Evolutionary conservation across 2,797 vertebrate species (phyloP).

Genomic region (Tamandua tetradactyla): DNA sequence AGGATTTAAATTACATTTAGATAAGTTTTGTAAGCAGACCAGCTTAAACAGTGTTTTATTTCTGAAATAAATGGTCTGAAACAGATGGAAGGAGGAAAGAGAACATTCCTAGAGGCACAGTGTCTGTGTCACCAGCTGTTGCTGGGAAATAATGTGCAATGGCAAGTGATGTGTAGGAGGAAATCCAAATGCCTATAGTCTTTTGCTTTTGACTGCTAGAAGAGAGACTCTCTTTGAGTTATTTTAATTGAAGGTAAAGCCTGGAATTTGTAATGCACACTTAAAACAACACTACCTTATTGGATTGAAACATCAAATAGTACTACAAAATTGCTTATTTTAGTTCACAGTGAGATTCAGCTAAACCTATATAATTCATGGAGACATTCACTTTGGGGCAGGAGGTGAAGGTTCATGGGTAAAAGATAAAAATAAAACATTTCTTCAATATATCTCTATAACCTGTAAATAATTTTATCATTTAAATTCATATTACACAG

Average conservation of each 20-base stretch:
- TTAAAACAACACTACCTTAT: not conserved
- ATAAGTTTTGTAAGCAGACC: slow-evolving; percentile 68
- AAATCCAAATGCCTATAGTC: slow-evolving; percentile 64
- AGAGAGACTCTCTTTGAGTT: slow-evolving; percentile 30
- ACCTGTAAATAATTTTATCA: not conserved
- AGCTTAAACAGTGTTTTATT: slow-evolving; percentile 79
- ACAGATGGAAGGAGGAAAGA: slow-evolving; percentile 82
- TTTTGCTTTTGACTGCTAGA: slow-evolving; percentile 33
- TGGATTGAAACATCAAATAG: not conserved
- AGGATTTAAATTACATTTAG: slow-evolving; percentile 77
- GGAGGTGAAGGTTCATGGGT: not conserved
- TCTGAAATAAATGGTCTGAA: slow-evolving; percentile 85
- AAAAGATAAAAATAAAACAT: not conserved
- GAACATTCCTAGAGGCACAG: slow-evolving; percentile 81
- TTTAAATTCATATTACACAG: not conserved
- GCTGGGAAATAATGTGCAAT: slow-evolving; percentile 82
- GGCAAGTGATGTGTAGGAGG: slow-evolving; percentile 78
- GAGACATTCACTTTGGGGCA: rapidly evolving
- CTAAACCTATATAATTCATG: not conserved
- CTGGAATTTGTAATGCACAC: slow-evolving; percentile 18
- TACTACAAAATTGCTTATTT: not conserved
- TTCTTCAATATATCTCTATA: not conserved
- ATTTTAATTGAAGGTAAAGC: slow-evolving; percentile 60
- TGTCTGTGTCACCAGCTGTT: slow-evolving; percentile 85
- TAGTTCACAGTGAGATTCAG: not conserved